phyloP scores from a whole-genome alignment of 1,140 invertebrate species.

The Eufriesea mexicana region DNA sequence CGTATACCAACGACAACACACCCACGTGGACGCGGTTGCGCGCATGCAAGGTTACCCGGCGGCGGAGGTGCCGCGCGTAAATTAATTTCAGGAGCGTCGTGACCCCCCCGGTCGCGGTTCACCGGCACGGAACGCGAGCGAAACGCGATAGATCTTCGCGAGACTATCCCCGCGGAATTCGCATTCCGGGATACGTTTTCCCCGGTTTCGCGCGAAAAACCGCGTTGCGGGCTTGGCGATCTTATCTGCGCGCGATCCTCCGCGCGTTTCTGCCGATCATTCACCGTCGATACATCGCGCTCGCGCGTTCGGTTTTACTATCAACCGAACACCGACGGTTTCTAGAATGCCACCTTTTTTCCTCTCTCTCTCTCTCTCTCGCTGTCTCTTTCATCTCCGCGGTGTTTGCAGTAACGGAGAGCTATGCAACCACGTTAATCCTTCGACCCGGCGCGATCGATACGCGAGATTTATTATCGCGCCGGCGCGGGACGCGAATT shows the following conservation, averaged over 20 bases:
- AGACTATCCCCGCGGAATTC: slow-evolving; percentile 28
- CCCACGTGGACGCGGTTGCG: slow-evolving; percentile 25
- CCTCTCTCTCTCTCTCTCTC: too few relatives aligned
- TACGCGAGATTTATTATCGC: background rate
- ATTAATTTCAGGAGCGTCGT: slow-evolving; percentile 56
- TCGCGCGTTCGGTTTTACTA: slow-evolving; percentile 30
- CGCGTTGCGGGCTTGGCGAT: slow-evolving; percentile 34
- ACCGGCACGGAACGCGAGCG: slow-evolving; percentile 39
- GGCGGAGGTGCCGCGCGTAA: slow-evolving; percentile 48
- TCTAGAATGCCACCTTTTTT: background rate
- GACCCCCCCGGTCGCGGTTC: slow-evolving; percentile 42
- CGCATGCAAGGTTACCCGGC: slow-evolving; percentile 45
- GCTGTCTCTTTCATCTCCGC: too few relatives aligned
- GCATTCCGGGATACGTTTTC: slow-evolving; percentile 46
- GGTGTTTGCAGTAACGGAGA: slow-evolving; percentile 3
- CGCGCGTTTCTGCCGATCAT: slow-evolving; percentile 33
- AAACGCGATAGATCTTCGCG: slow-evolving; percentile 35
- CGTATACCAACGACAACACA: background rate
- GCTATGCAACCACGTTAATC: background rate
- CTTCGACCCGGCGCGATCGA: background rate
- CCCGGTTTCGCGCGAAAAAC: slow-evolving; percentile 45
- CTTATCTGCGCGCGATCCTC: slow-evolving; percentile 31
- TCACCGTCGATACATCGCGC: slow-evolving; percentile 31
- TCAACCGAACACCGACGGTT: background rate
- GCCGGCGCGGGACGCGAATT: background rate